Percentiles rank a stretch among this genome's conserved stretches.
These are phyloP conservation scores for Anoplius nigerrimus DNA, from an alignment of 2,888 invertebrate genomes.

Conservation along the genomic window DNA sequence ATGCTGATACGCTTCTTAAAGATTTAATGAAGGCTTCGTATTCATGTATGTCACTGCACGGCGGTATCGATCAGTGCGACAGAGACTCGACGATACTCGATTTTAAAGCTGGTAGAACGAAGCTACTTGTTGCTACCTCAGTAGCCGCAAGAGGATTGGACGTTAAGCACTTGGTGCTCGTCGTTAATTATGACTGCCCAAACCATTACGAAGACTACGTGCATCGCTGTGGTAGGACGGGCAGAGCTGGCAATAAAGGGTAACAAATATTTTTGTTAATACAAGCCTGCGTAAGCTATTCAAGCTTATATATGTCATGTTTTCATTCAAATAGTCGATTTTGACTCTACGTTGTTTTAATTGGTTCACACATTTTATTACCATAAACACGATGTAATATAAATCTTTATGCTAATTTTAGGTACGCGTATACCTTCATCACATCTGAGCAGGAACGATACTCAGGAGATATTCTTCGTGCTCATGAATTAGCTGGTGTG, in stretches of 20 bases:
- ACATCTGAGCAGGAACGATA: conserved; percentile 95
- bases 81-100: conserved; percentile 98
- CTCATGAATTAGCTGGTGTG: conserved; percentile 90
- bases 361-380: neutral
- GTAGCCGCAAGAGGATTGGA: conserved; percentile 99
- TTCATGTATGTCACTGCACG: conserved; percentile 97
- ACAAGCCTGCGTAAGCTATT: no score
- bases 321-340: neutral
- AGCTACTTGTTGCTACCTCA: conserved; percentile 96
- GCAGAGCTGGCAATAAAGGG: conserved; percentile 96
- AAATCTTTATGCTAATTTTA: conserved; percentile 25
- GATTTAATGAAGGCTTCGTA: conserved; percentile 98
- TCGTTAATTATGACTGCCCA: conserved; percentile 99
- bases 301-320: no score
- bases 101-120: conserved; percentile 96
- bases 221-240: conserved; percentile 95
- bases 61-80: conserved; percentile 99
- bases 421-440: conserved; percentile 96
- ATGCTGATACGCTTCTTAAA: conserved; percentile 93
- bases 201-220: conserved; percentile 99
- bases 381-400: neutral
- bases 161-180: conserved; percentile 97
- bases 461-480: conserved; percentile 94
- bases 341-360: neutral
- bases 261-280: conserved; percentile 38